Base-by-base conservation (phyloP, 2,113 vertebrate species). In the Hippocampus mohnikei region DNA sequence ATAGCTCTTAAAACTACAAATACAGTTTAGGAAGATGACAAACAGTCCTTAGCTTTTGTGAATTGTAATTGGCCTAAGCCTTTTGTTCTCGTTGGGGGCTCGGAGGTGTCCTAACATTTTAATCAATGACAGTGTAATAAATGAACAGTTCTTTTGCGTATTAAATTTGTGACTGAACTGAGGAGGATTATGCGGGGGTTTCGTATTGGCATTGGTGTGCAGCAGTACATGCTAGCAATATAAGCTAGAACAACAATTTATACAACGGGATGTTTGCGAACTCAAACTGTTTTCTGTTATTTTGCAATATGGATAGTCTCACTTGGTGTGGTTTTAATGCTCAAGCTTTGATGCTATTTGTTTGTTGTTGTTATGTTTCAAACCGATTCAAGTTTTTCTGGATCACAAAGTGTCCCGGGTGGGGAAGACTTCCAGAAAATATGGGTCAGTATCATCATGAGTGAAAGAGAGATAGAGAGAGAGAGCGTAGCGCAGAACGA, bases 391-490 rank as follows among this genome's bases (percentile, higher is more conserved):
- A 65, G 42, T 71, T 50, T 42, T 27, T 71, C 44, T 42, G 25
- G 21, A 50, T 37, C 66, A 52, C 71, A 50, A 76, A 61, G 11
- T 66, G 29, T 33, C 55, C 23, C 42, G 1, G 1, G 65, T 27
- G 2, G 18, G 18, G 16, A 66, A 79, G 2, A 66, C 72, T 74
- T n/a, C 55, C 16, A 33, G 64, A 50, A 80, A 80, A 90, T 84
- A 73, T 85, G 84, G 86, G 85, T 85, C 86, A 88, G 76, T 66
- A 55, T 85, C 67, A 65, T 77, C 75, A 71, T 59, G 71, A 74
- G 67, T 60, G 67, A 68, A 42, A 41, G 72, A 33, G 29, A 33
- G 60, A 42, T 11, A 48, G 66, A 48, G 11, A 44, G 64, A 61
- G 69, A 68, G 42, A 46, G 72, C 60, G 65, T 27, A 63, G 75